Evolutionary conservation across 2,797 vertebrate genomes (phyloP).

Genomic region (Pangasius djambal): DNA sequence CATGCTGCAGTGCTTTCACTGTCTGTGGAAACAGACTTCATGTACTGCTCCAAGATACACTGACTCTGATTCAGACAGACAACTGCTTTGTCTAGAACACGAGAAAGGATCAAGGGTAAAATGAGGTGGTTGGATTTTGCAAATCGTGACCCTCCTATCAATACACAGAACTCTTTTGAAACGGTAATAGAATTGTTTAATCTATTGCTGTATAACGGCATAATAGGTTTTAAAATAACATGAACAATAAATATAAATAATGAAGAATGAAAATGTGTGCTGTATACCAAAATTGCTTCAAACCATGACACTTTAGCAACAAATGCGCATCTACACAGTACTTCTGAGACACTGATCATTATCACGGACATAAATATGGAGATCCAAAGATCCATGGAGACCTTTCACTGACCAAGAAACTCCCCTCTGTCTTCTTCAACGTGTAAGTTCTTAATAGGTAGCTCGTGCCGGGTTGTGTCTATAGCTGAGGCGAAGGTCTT

Average conservation of each 20-base stretch:
- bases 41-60: conserved; percentile 70
- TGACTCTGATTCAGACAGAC: conserved; percentile 70
- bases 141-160: not conserved
- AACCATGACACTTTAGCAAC: not conserved
- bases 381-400: not conserved
- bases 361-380: not conserved
- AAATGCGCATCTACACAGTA: not conserved
- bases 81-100: conserved; percentile 70
- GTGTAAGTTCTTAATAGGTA: conserved; percentile 82
- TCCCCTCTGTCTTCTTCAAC: conserved; percentile 70
- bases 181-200: not conserved
- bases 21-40: conserved; percentile 58
- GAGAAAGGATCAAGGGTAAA: not conserved
- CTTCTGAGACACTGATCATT: not conserved
- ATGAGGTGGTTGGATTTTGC: not conserved
- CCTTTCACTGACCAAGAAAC: conserved; percentile 76
- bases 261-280: not conserved
- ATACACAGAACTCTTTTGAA: not conserved
- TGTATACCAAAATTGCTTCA: not conserved
- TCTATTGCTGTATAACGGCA: not conserved
- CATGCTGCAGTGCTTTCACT: conserved; percentile 58
- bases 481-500: conserved; percentile 79
- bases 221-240: not conserved
- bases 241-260: not conserved
- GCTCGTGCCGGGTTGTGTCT: conserved; percentile 81